Percentiles rank a stretch among this genome's conserved stretches.
phyloP scores from a whole-genome alignment of 2,888 invertebrate genomes.

The Anagyrus pseudococci region DNA sequence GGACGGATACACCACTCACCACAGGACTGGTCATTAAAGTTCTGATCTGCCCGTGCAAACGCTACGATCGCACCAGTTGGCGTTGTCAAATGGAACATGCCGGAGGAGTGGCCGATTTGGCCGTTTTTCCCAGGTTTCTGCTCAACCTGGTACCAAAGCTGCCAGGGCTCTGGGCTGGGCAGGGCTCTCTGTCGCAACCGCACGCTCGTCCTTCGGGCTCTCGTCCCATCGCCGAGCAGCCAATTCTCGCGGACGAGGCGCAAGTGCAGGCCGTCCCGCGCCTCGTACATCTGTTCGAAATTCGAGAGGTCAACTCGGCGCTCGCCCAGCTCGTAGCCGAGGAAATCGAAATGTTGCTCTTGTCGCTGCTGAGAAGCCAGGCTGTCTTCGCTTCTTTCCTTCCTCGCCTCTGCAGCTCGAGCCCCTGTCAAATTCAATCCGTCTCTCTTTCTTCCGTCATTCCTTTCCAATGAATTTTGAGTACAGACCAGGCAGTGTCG shows the following conservation, averaged over 20 bases:
- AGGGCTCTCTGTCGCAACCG: too few relatives aligned
- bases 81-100: constrained; percentile 51
- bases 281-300: constrained; percentile 43
- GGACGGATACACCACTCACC: too few relatives aligned
- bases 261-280: constrained; percentile 49
- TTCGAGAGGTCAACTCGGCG: constrained; percentile 48
- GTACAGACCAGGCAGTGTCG: too few relatives aligned
- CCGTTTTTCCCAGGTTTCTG: background rate
- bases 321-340: constrained; percentile 53
- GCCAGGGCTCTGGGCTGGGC: constrained; percentile 41
- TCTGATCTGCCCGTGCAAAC: constrained; percentile 41
- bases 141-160: constrained; percentile 24
- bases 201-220: constrained; percentile 41
- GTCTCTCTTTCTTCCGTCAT: background rate
- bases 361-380: constrained; percentile 6
- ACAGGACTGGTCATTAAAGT: too few relatives aligned
- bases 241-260: constrained; percentile 47
- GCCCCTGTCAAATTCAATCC: background rate
- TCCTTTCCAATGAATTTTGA: too few relatives aligned
- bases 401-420: background rate
- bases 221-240: constrained; percentile 40
- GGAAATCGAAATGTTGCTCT: constrained; percentile 44
- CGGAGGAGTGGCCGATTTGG: too few relatives aligned
- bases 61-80: constrained; percentile 47
- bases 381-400: too few relatives aligned